Evolutionary conservation across 1,140 invertebrate genomes (phyloP).

Genomic region (Aplysia californica): DNA sequence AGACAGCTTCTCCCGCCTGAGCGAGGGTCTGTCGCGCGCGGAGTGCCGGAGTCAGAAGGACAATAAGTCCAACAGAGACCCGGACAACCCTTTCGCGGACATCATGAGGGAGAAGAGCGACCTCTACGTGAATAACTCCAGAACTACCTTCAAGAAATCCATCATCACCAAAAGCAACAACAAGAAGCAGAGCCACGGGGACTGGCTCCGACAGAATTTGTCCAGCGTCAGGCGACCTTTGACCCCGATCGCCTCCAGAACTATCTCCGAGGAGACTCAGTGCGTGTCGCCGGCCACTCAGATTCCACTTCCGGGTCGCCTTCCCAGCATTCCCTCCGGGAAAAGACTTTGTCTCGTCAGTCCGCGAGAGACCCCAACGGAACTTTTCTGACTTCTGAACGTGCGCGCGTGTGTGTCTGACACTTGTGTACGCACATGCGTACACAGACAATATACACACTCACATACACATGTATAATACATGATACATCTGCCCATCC

Average conservation of each 20-base stretch:
- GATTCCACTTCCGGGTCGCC: background rate
- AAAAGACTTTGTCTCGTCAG: slow-evolving; percentile 10
- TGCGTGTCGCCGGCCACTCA: background rate
- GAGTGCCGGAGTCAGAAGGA: slow-evolving; percentile 1
- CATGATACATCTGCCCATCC: background rate
- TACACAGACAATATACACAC: background rate
- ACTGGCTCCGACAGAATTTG: background rate
- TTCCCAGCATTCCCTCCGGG: slow-evolving; percentile 29
- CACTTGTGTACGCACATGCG: background rate
- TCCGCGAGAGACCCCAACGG: slow-evolving; percentile 23
- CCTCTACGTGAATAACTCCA: slow-evolving; percentile 5
- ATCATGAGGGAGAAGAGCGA: slow-evolving; percentile 14
- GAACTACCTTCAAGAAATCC: slow-evolving; percentile 10
- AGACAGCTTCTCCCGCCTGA: background rate
- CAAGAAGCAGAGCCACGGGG: background rate
- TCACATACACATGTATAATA: background rate
- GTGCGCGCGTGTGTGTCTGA: background rate
- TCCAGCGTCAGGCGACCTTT: background rate
- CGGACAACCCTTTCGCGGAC: slow-evolving; percentile 13
- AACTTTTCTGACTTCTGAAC: background rate
- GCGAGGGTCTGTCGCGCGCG: background rate
- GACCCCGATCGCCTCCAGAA: slow-evolving; percentile 17
- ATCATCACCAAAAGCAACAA: background rate
- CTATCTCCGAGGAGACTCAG: slow-evolving; percentile 2
- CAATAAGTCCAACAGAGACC: background rate